phyloP scores from a whole-genome alignment of 2,113 vertebrate species.

The Hyaena hyaena region DNA sequence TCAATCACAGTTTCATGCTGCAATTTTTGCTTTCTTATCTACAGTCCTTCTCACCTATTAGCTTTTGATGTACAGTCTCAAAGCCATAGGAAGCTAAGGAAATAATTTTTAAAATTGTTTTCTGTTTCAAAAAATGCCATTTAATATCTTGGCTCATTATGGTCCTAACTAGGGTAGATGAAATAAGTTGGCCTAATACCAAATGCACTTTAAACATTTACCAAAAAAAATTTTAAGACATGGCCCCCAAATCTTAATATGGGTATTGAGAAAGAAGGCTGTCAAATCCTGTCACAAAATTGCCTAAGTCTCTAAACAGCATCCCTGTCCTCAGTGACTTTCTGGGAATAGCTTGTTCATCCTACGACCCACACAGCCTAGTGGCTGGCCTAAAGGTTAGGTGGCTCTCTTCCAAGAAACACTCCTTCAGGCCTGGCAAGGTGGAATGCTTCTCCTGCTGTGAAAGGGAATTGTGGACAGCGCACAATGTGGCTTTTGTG shows the following conservation, averaged over 20 bases:
- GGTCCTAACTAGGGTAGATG: neutral
- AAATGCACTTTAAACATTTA: neutral
- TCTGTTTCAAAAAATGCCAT: neutral
- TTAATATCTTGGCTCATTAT: neutral
- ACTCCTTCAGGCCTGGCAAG: neutral
- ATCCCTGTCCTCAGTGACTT: neutral
- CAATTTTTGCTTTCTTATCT: neutral
- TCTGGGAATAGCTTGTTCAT: neutral
- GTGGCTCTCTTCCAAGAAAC: neutral
- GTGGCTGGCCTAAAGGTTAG: too few relatives aligned
- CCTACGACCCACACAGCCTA: neutral
- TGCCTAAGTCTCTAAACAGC: neutral
- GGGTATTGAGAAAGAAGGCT: neutral
- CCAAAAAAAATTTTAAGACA: neutral
- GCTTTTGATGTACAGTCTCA: neutral
- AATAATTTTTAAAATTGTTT: neutral
- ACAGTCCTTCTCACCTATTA: neutral
- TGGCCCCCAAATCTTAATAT: neutral
- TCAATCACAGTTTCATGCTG: neutral
- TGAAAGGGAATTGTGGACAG: neutral
- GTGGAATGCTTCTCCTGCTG: neutral
- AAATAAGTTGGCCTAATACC: neutral
- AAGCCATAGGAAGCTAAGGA: constrained; percentile 11
- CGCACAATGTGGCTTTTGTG: neutral
- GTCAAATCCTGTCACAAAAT: neutral